Conservation (phyloP, 2,113 vertebrate species). For the Siniperca knerii region DNA sequence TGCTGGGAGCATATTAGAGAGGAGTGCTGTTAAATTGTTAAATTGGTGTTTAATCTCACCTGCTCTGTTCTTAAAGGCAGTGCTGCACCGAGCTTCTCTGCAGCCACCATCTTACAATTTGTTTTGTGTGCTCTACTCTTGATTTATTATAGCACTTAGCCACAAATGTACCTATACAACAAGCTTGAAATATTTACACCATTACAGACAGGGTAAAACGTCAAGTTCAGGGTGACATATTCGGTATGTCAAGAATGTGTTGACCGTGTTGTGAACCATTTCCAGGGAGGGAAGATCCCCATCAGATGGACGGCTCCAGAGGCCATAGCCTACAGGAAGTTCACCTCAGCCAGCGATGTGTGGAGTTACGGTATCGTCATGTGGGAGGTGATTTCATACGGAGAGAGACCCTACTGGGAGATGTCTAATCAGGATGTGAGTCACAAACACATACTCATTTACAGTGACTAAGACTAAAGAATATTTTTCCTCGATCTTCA, state of each 20-base stretch:
- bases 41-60: constrained; percentile 27
- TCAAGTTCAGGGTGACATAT: constrained; percentile 7
- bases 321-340: constrained; percentile 87
- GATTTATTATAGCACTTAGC: constrained; percentile 19
- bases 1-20: constrained; percentile 10
- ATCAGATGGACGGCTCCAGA: constrained; percentile 87
- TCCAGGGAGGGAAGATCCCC: constrained; percentile 86
- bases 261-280: constrained; percentile 34
- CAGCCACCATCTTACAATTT: constrained; percentile 7
- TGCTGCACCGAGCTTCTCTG: not conserved
- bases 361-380: constrained; percentile 88
- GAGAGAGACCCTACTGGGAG: constrained; percentile 87
- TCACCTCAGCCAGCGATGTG: constrained; percentile 86
- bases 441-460: constrained; percentile 47
- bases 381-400: constrained; percentile 88
- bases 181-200: constrained; percentile 31
- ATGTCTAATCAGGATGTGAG: constrained; percentile 88
- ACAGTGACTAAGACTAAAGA: not conserved
- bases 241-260: constrained; percentile 7
- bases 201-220: not conserved
- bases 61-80: constrained; percentile 12
- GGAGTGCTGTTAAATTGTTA: constrained; percentile 12
- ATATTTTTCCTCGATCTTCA: not conserved
- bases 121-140: constrained; percentile 17
- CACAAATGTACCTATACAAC: constrained; percentile 21